These are phyloP conservation scores for Potamarius usumacintae DNA, from an alignment of 2,113 vertebrate species.

Conservation along the genomic window DNA sequence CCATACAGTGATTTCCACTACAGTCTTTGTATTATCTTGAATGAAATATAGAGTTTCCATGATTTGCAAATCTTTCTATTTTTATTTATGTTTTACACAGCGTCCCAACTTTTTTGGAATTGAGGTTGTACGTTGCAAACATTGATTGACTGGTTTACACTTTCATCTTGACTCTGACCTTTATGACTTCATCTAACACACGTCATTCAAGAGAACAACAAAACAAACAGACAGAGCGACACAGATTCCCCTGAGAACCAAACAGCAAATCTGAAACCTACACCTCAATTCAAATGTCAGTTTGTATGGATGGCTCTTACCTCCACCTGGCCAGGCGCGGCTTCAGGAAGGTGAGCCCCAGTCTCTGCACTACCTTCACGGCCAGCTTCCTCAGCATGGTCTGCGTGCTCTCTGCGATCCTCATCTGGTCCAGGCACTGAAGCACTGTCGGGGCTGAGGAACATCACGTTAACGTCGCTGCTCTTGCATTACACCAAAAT, in stretches of 20 bases:
- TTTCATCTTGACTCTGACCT: background rate
- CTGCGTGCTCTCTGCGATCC: conserved; percentile 80
- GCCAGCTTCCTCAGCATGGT: conserved; percentile 85
- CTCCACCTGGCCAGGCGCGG: conserved; percentile 91
- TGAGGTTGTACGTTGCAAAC: too few species aligned
- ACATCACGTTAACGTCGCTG: background rate
- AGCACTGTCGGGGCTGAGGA: conserved; percentile 80
- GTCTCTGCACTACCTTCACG: conserved; percentile 89
- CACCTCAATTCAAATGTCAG: too few species aligned
- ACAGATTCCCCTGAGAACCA: background rate
- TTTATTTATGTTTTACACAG: too few species aligned
- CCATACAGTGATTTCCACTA: too few species aligned
- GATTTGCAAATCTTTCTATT: too few species aligned
- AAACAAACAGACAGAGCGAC: background rate
- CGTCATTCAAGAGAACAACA: background rate
- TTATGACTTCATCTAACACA: background rate
- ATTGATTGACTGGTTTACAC: background rate
- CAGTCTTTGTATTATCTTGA: too few species aligned
- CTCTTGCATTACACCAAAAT: too few species aligned
- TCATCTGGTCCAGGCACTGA: conserved; percentile 78
- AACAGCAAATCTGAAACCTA: too few species aligned
- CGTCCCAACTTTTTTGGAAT: too few species aligned
- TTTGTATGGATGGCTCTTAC: conserved; percentile 63
- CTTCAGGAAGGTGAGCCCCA: conserved; percentile 89
- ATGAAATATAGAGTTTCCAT: too few species aligned